These are phyloP conservation scores for Aethina tumida DNA, from an alignment of 1,140 invertebrate genomes.

Conservation along the genomic window DNA sequence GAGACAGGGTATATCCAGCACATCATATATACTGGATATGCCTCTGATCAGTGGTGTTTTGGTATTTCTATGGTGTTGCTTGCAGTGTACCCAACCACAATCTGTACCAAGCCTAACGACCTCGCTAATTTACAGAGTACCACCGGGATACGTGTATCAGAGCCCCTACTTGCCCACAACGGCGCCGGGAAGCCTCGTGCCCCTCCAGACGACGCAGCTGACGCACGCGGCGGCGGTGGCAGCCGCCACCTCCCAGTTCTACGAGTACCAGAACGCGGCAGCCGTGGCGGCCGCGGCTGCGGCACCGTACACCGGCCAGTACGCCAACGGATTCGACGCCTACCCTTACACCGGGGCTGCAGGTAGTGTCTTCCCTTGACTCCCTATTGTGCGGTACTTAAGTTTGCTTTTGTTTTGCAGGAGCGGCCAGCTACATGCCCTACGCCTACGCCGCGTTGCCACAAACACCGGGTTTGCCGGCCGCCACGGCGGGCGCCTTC, in stretches of 20 bases:
- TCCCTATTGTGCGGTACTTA: background rate
- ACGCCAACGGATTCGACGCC: constrained; percentile 60
- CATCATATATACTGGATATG: too few species aligned
- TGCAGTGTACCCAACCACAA: constrained; percentile 18
- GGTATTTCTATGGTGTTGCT: constrained; percentile 27
- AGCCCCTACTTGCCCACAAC: constrained; percentile 54
- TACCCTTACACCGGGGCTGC: constrained; percentile 55
- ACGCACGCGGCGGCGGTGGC: constrained; percentile 62
- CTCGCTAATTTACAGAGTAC: constrained; percentile 48
- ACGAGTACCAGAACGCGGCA: constrained; percentile 56
- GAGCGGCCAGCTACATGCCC: constrained; percentile 56
- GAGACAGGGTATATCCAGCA: too few species aligned
- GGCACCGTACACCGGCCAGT: constrained; percentile 57
- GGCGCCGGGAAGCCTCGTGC: constrained; percentile 50
- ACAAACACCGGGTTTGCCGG: constrained; percentile 45
- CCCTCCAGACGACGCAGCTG: constrained; percentile 49
- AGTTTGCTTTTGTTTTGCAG: constrained; percentile 18
- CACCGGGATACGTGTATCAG: constrained; percentile 65
- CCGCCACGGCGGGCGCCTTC: constrained; percentile 41
- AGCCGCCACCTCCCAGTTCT: constrained; percentile 61
- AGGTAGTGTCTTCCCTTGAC: constrained; percentile 25
- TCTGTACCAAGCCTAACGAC: constrained; percentile 3
- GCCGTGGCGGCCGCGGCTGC: constrained; percentile 53
- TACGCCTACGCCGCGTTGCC: constrained; percentile 56
- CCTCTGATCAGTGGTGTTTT: constrained; percentile 18